Percentiles rank a stretch among this genome's conserved stretches.
Evolutionary conservation across 2,888 invertebrate genomes (phyloP).

Genomic region (Ennomos erosarius): DNA sequence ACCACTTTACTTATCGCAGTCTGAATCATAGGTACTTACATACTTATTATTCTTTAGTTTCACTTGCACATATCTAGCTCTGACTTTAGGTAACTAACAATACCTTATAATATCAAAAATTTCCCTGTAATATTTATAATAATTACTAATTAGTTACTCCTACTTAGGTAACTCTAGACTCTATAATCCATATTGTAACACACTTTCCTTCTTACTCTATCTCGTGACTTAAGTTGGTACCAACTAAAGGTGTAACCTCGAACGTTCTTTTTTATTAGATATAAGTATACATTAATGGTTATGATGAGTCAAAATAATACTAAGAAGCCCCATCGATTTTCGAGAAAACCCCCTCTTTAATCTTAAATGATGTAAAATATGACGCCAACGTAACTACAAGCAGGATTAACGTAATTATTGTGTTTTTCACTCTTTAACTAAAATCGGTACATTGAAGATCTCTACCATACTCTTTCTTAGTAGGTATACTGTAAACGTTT

Average conservation of each 20-base stretch:
- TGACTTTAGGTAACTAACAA: too few species aligned
- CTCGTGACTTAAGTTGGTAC: constrained; percentile 18
- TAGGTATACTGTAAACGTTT: too few species aligned
- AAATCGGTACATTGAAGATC: too few species aligned
- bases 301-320: constrained; percentile 24
- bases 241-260: constrained; percentile 5
- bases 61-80: not conserved
- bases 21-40: constrained; percentile 27
- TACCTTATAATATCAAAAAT: too few species aligned
- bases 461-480: too few species aligned
- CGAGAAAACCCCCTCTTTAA: constrained; percentile 13
- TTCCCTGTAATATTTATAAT: too few species aligned
- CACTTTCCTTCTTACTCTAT: constrained; percentile 9
- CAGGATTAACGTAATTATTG: too few species aligned
- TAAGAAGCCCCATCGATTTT: constrained; percentile 12
- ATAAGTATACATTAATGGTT: not conserved
- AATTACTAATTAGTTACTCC: too few species aligned
- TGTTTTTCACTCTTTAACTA: too few species aligned
- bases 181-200: not conserved
- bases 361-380: too few species aligned
- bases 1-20: constrained; percentile 32
- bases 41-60: constrained; percentile 21
- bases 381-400: too few species aligned
- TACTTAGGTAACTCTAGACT: too few species aligned
- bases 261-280: constrained; percentile 10